Conservation (phyloP, 1,140 invertebrate genomes). For the Metaphire vulgaris region DNA sequence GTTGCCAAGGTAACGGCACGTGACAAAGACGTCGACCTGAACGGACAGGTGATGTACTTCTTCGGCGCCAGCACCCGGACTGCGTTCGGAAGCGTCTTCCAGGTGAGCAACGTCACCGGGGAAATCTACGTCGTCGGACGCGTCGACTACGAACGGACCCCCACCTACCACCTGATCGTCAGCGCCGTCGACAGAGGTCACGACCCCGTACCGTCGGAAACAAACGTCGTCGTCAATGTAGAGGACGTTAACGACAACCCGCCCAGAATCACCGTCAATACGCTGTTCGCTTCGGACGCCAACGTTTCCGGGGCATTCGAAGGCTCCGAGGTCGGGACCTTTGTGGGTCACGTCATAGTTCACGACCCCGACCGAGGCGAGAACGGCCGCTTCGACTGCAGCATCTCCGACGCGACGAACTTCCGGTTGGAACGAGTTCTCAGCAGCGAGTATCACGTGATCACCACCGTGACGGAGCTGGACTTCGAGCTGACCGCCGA, state of each 20-base stretch:
- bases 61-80: constrained; percentile 49
- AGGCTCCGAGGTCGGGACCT: constrained; percentile 72
- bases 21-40: constrained; percentile 87
- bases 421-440: constrained; percentile 5
- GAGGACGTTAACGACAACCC: constrained; percentile 93
- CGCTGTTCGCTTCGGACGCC: constrained; percentile 63
- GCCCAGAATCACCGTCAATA: constrained; percentile 73
- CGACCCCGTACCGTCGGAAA: constrained; percentile 83
- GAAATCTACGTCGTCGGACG: constrained; percentile 83
- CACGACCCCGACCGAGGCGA: constrained; percentile 78
- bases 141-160: constrained; percentile 86
- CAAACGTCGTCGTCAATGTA: constrained; percentile 83
- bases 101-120: constrained; percentile 76
- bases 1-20: constrained; percentile 56
- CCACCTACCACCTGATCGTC: constrained; percentile 79
- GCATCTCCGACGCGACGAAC: constrained; percentile 4
- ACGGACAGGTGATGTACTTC: constrained; percentile 66
- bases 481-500: neutral
- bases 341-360: constrained; percentile 83
- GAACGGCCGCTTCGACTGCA: constrained; percentile 63
- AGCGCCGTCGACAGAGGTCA: constrained; percentile 84
- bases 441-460: constrained; percentile 7
- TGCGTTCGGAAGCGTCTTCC: constrained; percentile 72
- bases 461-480: neutral
- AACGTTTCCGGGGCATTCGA: constrained; percentile 70